Base-by-base conservation (phyloP, 2,797 vertebrate genomes). In the Danio choprae region DNA sequence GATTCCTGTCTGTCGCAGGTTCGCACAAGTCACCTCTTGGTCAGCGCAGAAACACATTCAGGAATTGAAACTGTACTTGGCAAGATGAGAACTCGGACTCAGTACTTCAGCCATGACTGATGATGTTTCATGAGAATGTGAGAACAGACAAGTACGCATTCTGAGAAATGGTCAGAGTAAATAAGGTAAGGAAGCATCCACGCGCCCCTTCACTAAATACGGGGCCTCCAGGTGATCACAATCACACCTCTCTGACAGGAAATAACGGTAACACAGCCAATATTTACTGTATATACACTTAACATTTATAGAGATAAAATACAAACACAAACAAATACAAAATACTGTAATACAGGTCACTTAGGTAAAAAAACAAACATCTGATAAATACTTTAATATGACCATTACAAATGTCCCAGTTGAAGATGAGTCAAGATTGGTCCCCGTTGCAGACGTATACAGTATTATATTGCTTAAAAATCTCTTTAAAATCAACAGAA, bases 301-400 rank as follows among this genome's bases (percentile, higher is more conserved):
- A 88, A 90, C 84, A 92, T 92, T 92, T 92, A 92, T 92, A 88
- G 86, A 90, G 85, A 83, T 86, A 86, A 92, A 87, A 80, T 55
- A 80, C 69, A 80, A 80, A 64, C 48, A 80, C 59, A 64, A 86
- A 87, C 74, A 92, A 92, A 87, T 88, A 91, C 84, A 90, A 77
- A 87, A 91, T 85, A 76, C 86, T 77, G 78, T 83, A 91, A 71
- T 86, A 92, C 88, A 91, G 84, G 88, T 86, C 86, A 90, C 87
- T 89, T 92, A 90, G 89, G 87, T 83, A 83, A 53, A 81, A 86
- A 81, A 81, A 59, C 60, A 81, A 88, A 81, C 88, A 87, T 81
- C 83, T 87, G 88, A 92, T 93, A 93, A 93, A 93, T 92, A 93
- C 84, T 89, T 80, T 85, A 86, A 87, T 83, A 87, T 67, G 83